Evolutionary conservation across 2,113 vertebrate species (phyloP), one percentile per base, ranked within the genome.

Genomic region (Passer montanus): DNA sequence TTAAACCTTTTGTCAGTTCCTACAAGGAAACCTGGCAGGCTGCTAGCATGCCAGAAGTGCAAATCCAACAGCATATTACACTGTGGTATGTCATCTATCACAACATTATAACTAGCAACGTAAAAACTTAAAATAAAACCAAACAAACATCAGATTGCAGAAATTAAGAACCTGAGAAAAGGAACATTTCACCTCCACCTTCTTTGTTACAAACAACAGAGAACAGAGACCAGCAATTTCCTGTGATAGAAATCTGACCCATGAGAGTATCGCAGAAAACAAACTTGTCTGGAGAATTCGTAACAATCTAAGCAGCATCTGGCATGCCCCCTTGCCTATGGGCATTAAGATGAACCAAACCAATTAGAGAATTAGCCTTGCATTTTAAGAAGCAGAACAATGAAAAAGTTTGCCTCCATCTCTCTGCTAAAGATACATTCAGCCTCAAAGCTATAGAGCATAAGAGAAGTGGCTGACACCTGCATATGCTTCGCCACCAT

Each of bases 221-320:
- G 37, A 85, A 59, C 14, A 83, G 82, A 55, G 27, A 90, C 39
- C 20, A 83, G 74, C 63, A 53, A 83, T 53, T 80, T 95, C 85
- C 92, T 83, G 82, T 14, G 41, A 91, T 55, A 10, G 37, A 73
- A 92, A 94, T 55, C 41, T 80, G 91, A 95, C 81, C 58, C 89
- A 80, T 1, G 17, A 79, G 63, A 69, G 18, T 37, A 46, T 52
- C 56, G 59, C 5, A 84, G 52, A 87, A 92, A 74, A 60, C 26
- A 53, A 75, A 35, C 28, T 72, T 49, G 24, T 28, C 17, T 58
- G 41, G 18, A 73, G 56, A 81, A 84, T 4, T 84, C 12, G 0
- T 47, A 76, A 37, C 31, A 75, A 20, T 27, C 41, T 74, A 59
- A 72, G 46, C 43, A 92, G 35, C 47, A 68, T 10, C 19, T 37